A percentile compares a stretch with the other conserved stretches of the same genome.
Evolutionary conservation across 92 coral and sea anemone genomes (phyloP).

Genomic region (Isaurus tuberculatus): DNA sequence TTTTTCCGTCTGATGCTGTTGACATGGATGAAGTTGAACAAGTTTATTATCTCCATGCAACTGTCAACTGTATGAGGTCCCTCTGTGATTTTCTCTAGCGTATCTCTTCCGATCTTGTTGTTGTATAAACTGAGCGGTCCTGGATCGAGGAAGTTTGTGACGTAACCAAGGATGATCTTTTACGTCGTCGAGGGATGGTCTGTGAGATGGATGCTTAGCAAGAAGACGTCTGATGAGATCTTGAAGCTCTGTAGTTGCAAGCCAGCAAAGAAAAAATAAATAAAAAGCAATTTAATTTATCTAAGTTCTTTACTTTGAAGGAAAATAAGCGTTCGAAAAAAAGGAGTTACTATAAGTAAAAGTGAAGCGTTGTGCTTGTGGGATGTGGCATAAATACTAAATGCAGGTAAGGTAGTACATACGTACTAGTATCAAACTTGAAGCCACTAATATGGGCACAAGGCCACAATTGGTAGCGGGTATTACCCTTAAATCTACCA

Average conservation of each 20-base stretch:
- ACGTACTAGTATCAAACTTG: no score
- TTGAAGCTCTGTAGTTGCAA: constrained; percentile 69
- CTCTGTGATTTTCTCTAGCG: constrained; percentile 31
- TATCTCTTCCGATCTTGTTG: constrained; percentile 40
- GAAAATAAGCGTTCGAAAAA: no score
- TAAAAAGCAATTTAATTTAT: not conserved
- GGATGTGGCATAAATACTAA: no score
- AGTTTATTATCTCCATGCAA: not conserved
- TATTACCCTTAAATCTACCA: no score
- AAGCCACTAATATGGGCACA: no score
- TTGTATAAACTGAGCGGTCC: constrained; percentile 52
- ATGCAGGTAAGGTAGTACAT: no score
- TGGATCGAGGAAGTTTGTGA: constrained; percentile 54
- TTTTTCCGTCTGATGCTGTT: not conserved
- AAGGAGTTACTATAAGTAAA: no score
- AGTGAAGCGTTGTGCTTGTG: no score
- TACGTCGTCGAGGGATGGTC: constrained; percentile 84
- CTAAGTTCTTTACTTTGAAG: not conserved
- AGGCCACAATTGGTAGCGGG: no score
- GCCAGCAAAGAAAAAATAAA: not conserved
- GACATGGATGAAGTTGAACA: not conserved
- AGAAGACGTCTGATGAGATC: constrained; percentile 79
- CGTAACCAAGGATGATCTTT: constrained; percentile 92
- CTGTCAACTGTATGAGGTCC: constrained; percentile 13
- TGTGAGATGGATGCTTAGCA: constrained; percentile 82